phyloP scores from a whole-genome alignment of 2,113 vertebrate genomes.

The Solea solea region DNA sequence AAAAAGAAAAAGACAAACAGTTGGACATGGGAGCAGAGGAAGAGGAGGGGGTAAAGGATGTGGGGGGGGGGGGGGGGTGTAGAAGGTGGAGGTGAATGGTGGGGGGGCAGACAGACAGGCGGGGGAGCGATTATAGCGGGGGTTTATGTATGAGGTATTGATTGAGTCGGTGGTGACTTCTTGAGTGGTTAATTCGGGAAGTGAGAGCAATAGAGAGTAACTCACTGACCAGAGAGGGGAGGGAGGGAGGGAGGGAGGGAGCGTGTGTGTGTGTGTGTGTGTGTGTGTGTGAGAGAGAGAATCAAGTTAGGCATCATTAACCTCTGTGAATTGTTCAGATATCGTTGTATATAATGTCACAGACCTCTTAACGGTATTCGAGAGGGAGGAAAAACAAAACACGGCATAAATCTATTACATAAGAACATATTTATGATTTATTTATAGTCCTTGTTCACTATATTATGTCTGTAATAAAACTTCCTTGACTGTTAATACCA shows the following conservation, averaged over 20 bases:
- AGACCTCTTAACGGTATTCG: background rate
- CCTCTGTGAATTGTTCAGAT: background rate
- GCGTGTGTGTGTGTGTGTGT: background rate
- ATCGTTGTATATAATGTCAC: background rate
- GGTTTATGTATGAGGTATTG: slow-evolving; percentile 90
- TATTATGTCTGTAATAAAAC: no score
- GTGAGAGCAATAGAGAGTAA: slow-evolving; percentile 86
- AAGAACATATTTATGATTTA: no score
- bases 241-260: slow-evolving; percentile 46
- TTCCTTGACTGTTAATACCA: no score
- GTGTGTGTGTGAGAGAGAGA: background rate
- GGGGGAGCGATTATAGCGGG: slow-evolving; percentile 84
- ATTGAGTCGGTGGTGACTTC: slow-evolving; percentile 88
- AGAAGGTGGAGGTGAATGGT: slow-evolving; percentile 10
- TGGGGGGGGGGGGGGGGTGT: no score
- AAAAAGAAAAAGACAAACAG: slow-evolving; percentile 26
- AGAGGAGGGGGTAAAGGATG: background rate
- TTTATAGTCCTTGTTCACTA: no score
- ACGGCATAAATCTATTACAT: no score
- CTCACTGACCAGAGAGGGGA: slow-evolving; percentile 75
- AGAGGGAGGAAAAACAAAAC: no score
- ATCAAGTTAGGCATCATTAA: background rate
- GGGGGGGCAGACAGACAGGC: slow-evolving; percentile 73
- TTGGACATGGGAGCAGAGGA: slow-evolving; percentile 29
- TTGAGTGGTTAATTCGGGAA: slow-evolving; percentile 89